Base-by-base conservation (phyloP, 2,113 vertebrate genomes). In the Pollimyrus isidori region DNA sequence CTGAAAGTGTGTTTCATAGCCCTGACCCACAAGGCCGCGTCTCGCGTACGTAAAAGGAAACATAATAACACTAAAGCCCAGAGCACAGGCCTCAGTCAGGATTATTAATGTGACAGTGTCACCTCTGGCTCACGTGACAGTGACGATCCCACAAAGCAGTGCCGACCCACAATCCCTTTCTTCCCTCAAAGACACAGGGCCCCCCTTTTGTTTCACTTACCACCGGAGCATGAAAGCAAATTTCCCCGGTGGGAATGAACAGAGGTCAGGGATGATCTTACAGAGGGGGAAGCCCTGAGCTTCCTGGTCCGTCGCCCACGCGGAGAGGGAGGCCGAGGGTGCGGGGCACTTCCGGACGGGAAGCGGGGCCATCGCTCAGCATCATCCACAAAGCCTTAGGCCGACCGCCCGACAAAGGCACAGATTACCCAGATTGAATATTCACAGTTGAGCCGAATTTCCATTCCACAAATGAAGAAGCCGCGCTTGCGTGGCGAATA, bases 181-280 rank as follows among this genome's bases (percentile, higher is more conserved):
- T 87, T 65, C 21, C 21, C 58, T 23, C 39, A 39, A 4, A 23
- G 17, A 49, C 1, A 45, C 17, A 62, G 39, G 56, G 4, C 26
- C 49, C 42, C 39, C 9, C 42, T 48, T 39, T 45, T 87, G 53
- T 62, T 87, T 58, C 58, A 87, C n/a, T 65, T 65, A 39, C 56
- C 56, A 65, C 48, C 19, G 19, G 50, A 53, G 17, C 46, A 49
- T 86, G 48, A 46, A 86, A 86, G 49, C 13, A 11, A 50, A 86
- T 87, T 87, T 87, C 50, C 85, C 21, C 50, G 85, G 85, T 87
- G 85, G 39, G 85, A 56, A 53, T 21, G 50, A 56, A 56, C 85
- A 87, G 26, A 39, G 45, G 85, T 50, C 48, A 87, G 15, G 50
- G 26, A 87, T 39, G 69, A 76, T 69, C 62, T 69, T 30, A 69